These are phyloP conservation scores for Myotis planiceps DNA, from an alignment of 2,797 vertebrate genomes.

Conservation along the genomic window DNA sequence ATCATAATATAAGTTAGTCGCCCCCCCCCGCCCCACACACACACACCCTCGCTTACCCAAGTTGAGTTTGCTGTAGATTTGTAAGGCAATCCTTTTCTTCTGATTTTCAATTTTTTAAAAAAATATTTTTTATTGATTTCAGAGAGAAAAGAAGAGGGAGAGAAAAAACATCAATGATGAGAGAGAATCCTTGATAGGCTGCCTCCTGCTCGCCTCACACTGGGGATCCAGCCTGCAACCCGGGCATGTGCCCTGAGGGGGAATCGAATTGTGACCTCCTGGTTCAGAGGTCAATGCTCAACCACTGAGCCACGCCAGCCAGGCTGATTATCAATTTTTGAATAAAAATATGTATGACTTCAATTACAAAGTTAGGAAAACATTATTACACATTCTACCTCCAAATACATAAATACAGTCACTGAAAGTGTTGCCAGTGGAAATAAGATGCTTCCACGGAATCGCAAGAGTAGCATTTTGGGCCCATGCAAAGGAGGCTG, in stretches of 20 bases:
- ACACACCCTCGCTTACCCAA: no score
- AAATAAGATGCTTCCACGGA: neutral
- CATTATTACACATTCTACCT: neutral
- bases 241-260: no score
- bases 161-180: no score
- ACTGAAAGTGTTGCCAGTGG: neutral
- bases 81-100: neutral
- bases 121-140: neutral
- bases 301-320: no score
- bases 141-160: no score
- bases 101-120: neutral
- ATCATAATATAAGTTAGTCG: neutral
- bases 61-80: neutral
- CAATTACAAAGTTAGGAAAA: neutral
- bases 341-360: neutral
- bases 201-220: no score
- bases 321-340: neutral
- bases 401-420: neutral
- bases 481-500: neutral
- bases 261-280: no score
- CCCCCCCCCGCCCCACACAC: neutral
- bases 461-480: neutral
- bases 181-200: no score
- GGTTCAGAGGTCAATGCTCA: no score
- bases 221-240: no score